phyloP scores from a whole-genome alignment of 1,140 invertebrate species.

The Carposina sasakii region DNA sequence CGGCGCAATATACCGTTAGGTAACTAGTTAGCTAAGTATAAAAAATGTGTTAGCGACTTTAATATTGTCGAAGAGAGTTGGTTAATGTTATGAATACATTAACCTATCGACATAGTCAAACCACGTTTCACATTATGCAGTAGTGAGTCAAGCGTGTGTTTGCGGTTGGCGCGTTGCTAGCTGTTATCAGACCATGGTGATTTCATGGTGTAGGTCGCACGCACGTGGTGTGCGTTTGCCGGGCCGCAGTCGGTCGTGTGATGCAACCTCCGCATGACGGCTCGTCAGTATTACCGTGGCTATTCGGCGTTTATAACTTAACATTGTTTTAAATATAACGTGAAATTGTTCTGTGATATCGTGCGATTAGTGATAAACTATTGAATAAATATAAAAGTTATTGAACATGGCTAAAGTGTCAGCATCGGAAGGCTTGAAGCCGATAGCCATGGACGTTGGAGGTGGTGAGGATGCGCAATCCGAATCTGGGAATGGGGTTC shows the following conservation, averaged over 20 bases:
- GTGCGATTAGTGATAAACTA: too few relatives aligned
- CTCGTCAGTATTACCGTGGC: conserved; percentile 35
- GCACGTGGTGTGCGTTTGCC: conserved; percentile 59
- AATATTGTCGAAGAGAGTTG: too few relatives aligned
- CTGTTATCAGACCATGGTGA: conserved; percentile 43
- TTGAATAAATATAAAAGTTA: conserved; percentile 19
- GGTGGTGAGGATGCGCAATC: conserved; percentile 29
- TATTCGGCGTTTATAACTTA: too few relatives aligned
- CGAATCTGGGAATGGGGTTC: conserved; percentile 67
- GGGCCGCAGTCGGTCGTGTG: conserved; percentile 35
- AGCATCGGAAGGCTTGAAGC: conserved; percentile 48
- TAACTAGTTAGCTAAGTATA: too few relatives aligned
- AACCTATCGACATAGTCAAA: too few relatives aligned
- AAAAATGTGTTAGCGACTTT: too few relatives aligned
- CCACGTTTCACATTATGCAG: too few relatives aligned
- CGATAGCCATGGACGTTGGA: conserved; percentile 46
- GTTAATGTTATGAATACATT: conserved; percentile 43
- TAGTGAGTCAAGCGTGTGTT: too few relatives aligned
- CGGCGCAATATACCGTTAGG: too few relatives aligned
- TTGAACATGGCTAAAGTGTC: conserved; percentile 66
- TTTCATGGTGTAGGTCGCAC: conserved; percentile 37
- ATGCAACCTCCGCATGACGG: conserved; percentile 63
- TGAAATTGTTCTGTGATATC: too few relatives aligned
- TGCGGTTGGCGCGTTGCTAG: too few relatives aligned
- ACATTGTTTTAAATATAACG: too few relatives aligned